Evolutionary conservation across 2,888 invertebrate species (phyloP).

Genomic region (Halictus ligatus): DNA sequence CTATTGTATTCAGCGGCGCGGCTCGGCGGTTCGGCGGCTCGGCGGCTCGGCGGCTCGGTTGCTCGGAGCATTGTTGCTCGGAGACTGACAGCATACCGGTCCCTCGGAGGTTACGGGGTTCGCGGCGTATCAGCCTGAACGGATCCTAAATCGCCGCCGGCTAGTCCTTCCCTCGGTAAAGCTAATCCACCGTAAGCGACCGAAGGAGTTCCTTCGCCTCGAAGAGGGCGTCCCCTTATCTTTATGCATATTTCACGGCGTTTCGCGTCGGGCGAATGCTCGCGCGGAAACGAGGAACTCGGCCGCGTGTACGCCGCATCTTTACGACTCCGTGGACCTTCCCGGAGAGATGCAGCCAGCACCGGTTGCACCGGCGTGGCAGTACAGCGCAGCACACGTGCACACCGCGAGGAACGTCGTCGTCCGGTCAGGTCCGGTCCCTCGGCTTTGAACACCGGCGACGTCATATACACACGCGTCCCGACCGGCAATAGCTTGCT

Average conservation of each 20-base stretch:
- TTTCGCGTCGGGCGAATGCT: constrained; percentile 53
- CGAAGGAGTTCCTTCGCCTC: constrained; percentile 50
- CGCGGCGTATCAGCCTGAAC: constrained; percentile 56
- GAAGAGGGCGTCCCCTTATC: constrained; percentile 70
- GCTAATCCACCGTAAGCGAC: constrained; percentile 53
- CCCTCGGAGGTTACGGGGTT: constrained; percentile 42
- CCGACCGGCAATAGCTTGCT: constrained; percentile 35
- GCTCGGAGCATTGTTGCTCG: constrained; percentile 45
- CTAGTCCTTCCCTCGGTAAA: constrained; percentile 52
- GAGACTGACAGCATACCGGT: constrained; percentile 36
- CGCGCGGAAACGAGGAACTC: constrained; percentile 53
- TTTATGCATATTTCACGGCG: constrained; percentile 69
- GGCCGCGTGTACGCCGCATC: constrained; percentile 34
- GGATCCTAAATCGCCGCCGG: constrained; percentile 62
- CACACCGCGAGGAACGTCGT: constrained; percentile 9
- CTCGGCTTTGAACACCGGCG: constrained; percentile 11
- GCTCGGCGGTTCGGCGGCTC: neutral
- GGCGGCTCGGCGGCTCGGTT: neutral
- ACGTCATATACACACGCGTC: constrained; percentile 32
- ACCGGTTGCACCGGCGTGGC: constrained; percentile 26
- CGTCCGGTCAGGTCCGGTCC: neutral
- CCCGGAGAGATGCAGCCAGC: constrained; percentile 28
- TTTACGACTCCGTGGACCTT: constrained; percentile 44
- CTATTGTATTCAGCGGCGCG: constrained; percentile 37
- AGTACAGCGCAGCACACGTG: constrained; percentile 34